Conservation (phyloP, 1,140 invertebrate genomes). For the Euglossa dilemma region DNA sequence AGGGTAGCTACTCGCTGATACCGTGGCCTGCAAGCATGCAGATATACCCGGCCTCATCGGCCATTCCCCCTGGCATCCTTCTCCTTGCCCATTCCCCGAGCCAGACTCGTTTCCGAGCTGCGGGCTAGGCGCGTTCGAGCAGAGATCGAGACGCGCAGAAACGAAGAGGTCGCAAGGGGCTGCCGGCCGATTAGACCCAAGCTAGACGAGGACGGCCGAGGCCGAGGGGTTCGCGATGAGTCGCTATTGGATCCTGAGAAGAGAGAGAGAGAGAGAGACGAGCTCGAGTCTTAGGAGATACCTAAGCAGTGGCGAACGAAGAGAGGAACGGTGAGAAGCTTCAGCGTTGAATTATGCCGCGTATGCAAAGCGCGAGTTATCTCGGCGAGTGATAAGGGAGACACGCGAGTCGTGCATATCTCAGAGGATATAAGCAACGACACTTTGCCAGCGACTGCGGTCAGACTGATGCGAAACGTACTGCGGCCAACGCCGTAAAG, state of each 20-base stretch:
- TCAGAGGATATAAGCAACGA: slow-evolving; percentile 75
- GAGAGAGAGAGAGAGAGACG: background rate
- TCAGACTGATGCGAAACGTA: slow-evolving; percentile 9
- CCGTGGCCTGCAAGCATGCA: slow-evolving; percentile 34
- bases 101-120: slow-evolving; percentile 43
- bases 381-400: slow-evolving; percentile 79
- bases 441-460: slow-evolving; percentile 63
- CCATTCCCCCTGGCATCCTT: slow-evolving; percentile 24
- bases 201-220: slow-evolving; percentile 38
- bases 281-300: no score
- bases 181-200: background rate
- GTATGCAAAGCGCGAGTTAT: slow-evolving; percentile 81
- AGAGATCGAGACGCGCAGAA: slow-evolving; percentile 32
- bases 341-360: slow-evolving; percentile 78
- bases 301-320: background rate
- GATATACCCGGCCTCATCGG: slow-evolving; percentile 26
- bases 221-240: background rate
- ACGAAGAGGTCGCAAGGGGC: slow-evolving; percentile 35
- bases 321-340: slow-evolving; percentile 49
- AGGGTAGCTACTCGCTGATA: slow-evolving; percentile 49
- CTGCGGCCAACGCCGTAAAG: slow-evolving; percentile 2
- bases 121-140: slow-evolving; percentile 38
- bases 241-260: background rate
- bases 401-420: slow-evolving; percentile 79
- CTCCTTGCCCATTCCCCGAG: slow-evolving; percentile 16